Evolutionary conservation across 2,113 vertebrate genomes (phyloP).

Genomic region (Burhinus bistriatus): DNA sequence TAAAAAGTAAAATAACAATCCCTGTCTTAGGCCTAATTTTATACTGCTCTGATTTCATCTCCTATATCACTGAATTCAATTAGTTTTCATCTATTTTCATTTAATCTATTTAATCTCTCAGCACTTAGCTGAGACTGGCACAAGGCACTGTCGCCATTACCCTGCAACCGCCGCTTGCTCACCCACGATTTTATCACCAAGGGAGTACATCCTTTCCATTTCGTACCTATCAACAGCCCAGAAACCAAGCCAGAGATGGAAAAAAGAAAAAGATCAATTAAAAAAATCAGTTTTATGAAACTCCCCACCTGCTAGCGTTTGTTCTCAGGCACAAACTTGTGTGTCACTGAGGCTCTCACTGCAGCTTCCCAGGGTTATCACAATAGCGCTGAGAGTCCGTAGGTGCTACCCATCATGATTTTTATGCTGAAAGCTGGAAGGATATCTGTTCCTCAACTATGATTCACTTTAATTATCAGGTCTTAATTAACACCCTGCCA

Average conservation of each 20-base stretch:
- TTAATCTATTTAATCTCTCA: background rate
- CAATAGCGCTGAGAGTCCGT: rapidly evolving
- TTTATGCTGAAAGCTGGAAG: background rate
- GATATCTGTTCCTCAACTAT: background rate
- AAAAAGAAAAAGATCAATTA: background rate
- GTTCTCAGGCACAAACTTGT: background rate
- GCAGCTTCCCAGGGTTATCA: background rate
- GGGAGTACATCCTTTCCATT: background rate
- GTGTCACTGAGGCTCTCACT: background rate
- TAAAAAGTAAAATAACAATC: background rate
- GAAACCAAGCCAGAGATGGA: background rate
- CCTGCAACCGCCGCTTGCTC: rapidly evolving
- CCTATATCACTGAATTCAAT: slow-evolving; percentile 10
- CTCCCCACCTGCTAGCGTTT: background rate
- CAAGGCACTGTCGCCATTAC: background rate
- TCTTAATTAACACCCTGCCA: slow-evolving; percentile 34
- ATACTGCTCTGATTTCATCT: background rate
- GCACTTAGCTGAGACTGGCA: background rate
- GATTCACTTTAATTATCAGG: slow-evolving; percentile 20
- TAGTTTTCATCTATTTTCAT: slow-evolving; percentile 9
- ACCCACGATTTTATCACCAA: background rate
- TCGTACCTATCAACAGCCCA: background rate
- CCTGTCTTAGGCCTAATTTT: background rate
- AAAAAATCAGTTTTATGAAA: background rate
- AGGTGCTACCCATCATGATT: background rate